Evolutionary conservation across 2,113 vertebrate genomes (phyloP), one percentile per base, ranked within the genome.

Genomic region (Hyperopisus bebe): DNA sequence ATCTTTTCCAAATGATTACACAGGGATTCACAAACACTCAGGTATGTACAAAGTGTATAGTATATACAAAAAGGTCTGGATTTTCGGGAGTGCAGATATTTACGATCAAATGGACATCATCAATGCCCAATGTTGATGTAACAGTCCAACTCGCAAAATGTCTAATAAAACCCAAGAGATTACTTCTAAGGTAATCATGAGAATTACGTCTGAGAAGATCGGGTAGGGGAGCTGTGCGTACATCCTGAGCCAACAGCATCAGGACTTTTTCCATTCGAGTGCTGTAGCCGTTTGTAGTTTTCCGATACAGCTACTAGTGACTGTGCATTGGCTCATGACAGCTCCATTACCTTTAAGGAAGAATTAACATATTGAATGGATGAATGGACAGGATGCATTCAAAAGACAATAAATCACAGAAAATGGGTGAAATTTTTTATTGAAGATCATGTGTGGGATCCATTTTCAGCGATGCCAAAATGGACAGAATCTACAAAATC

Each of bases 391-490:
- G 27, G 51, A 51, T 44, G 66, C 85, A 90, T 53, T 74, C 74
- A 77, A 80, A 74, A 55, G 74, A 46, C 77, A 58, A 53, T 44
- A 90, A 84, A 42, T 48, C 88, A 31, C 62, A 86, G 70, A 44
- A 50, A 85, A 48, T 70, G 53, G 70, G 87, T 88, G 74, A 88
- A n/a, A 5, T 39, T 89, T 90, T 90, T 89, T 89, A 89, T 77
- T 89, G 50, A 66, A 35, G 88, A 21, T 27, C 27, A 44, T 10
- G 83, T 39, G 31, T 83, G 2, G 35, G n/a, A 62, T 24, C 17
- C 58, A 50, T 27, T 83, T 70, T 90, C 47, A 39, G 39, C 53
- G 5, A 55, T 50, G 15, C 4, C 44, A 70, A 84, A 74, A 62
- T 90, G 55, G 42, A 70, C n/a, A n/a, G n/a, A n/a, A n/a, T n/a